A percentile compares a stretch with the other conserved stretches of the same genome.
Conservation (phyloP, 2,113 vertebrate genomes). For the Mastomys coucha region DNA sequence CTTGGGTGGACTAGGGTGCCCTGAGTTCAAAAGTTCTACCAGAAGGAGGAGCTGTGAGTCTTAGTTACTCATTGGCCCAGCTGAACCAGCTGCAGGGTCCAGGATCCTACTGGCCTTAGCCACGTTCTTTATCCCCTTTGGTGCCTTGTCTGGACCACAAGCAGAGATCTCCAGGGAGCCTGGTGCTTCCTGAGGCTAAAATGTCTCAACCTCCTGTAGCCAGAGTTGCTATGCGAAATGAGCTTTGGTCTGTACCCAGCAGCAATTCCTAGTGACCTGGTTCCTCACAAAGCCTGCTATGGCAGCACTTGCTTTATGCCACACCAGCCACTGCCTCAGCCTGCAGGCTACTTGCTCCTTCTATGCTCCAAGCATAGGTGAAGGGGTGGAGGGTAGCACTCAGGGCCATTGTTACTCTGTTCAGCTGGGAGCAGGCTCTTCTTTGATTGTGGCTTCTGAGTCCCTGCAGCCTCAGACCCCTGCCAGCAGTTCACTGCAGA, state of each 20-base stretch:
- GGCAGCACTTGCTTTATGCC: neutral
- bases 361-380: accelerated
- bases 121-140: slow-evolving; percentile 73
- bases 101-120: slow-evolving; percentile 57
- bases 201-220: neutral
- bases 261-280: neutral
- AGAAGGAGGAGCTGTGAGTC: slow-evolving; percentile 65
- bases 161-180: neutral
- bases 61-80: slow-evolving; percentile 83
- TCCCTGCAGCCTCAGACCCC: accelerated
- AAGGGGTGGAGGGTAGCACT: neutral
- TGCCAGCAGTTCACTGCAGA: neutral
- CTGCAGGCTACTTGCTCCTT: neutral
- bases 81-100: slow-evolving; percentile 72
- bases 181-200: neutral
- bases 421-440: accelerated
- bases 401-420: neutral
- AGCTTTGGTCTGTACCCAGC: neutral
- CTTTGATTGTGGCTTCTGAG: neutral
- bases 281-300: neutral
- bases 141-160: neutral
- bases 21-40: slow-evolving; percentile 71
- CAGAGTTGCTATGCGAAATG: neutral
- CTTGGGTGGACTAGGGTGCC: neutral
- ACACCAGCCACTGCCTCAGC: too few relatives aligned